Conservation (phyloP, 2,888 invertebrate species). For the Brachyopa scutellaris region DNA sequence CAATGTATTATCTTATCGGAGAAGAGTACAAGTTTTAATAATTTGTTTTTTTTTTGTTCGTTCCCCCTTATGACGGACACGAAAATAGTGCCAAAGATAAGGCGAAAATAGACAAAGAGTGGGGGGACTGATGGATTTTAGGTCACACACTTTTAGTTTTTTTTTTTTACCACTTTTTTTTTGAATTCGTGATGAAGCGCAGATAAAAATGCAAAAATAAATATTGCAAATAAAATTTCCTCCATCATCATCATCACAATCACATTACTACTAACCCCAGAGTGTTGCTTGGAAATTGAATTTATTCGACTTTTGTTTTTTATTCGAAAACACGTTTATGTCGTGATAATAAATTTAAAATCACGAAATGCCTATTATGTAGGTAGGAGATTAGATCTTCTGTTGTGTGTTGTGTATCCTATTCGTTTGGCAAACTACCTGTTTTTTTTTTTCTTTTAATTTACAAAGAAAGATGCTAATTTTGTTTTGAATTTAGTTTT, state of each 20-base stretch:
- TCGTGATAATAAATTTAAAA: slow-evolving; percentile 40
- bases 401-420: neutral
- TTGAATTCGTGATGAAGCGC: neutral
- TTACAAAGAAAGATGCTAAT: slow-evolving; percentile 19
- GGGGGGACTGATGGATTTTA: slow-evolving; percentile 39
- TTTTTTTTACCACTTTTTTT: slow-evolving; percentile 15
- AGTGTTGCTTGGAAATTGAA: slow-evolving; percentile 11
- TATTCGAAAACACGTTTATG: slow-evolving; percentile 24
- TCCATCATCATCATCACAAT: slow-evolving; percentile 10
- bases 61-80: slow-evolving; percentile 4
- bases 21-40: neutral
- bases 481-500: neutral
- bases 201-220: neutral
- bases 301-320: slow-evolving; percentile 24
- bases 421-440: neutral
- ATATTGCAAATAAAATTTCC: slow-evolving; percentile 24
- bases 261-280: slow-evolving; percentile 18
- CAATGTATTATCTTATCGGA: neutral
- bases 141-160: slow-evolving; percentile 45
- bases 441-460: neutral
- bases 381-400: slow-evolving; percentile 10
- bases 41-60: neutral
- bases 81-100: slow-evolving; percentile 12
- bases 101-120: neutral
- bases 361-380: slow-evolving; percentile 17